Base-by-base conservation (phyloP, 1,140 invertebrate species). In the Caenorhabditis latens region DNA sequence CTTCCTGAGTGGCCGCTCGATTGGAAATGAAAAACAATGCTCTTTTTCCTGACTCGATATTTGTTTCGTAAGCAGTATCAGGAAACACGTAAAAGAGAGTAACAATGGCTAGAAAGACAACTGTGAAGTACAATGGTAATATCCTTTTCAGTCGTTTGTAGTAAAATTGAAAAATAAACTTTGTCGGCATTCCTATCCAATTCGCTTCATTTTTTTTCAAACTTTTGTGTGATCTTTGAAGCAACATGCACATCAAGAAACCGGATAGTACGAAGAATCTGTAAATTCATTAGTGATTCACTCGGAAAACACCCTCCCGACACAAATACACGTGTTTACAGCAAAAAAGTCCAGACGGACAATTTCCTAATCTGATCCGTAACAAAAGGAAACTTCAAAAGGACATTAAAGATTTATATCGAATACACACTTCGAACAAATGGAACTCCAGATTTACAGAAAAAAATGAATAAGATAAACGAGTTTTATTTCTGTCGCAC, bases 101-200 rank as follows among this genome's bases (percentile, higher is more conserved):
- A 16, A 71, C 11, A 8, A 46, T 19, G 6, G 42, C 14, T 19
- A 46, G 5, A 4, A 46, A 8, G 46, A 71, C 46, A 16, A 71
- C 4, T 16, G 46, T 13, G 4, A 71, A 8, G 16, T 71, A 71
- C 19, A 71, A 19, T 11, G 65, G 65, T 8, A 71, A 21, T 43
- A 71, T 71, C 13, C 65, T 14, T 71, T 71, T 71, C 14, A 71
- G 14, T 19, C 65, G 65, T n/a, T n/a, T 43, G 9, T 71, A n/a
- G 19, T 71, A 71, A 46, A 71, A 71, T 19, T 43, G 13, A 46
- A 46, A 16, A 4, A 19, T 71, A 4, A 71, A 21, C n/a, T 61
- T n/a, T 2, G 32, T 32, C 32, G 57, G n/a, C 13, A 16, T 16
- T 53, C 16, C 13, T 14, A 53, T 14, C 50, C 50, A 61, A n/a